Evolutionary conservation across 2,888 invertebrate genomes (phyloP).

Genomic region (Megastigmus dorsalis): DNA sequence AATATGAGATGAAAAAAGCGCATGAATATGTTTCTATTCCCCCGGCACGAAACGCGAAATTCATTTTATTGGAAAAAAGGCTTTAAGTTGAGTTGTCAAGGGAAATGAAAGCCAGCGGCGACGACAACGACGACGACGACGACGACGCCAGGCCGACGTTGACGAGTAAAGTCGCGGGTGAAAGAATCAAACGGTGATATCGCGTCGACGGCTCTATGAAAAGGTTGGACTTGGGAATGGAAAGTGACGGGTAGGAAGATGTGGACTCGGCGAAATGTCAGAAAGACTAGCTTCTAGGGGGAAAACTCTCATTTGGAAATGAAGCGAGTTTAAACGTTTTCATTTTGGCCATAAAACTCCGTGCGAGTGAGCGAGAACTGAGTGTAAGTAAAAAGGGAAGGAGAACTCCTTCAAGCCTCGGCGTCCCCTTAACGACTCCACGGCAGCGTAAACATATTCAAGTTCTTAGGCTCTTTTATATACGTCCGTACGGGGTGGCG

Average conservation of each 20-base stretch:
- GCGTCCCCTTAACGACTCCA: conserved; percentile 28
- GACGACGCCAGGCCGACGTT: conserved; percentile 10
- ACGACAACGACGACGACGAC: conserved; percentile 8
- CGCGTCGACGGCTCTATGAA: conserved; percentile 27
- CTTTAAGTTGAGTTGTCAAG: conserved; percentile 38
- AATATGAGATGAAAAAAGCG: too few species aligned
- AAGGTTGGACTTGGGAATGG: background rate
- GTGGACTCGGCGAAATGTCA: background rate
- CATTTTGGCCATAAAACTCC: conserved; percentile 39
- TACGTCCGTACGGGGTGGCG: background rate
- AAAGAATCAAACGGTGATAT: conserved; percentile 39
- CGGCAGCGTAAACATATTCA: conserved; percentile 46
- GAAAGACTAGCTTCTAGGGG: background rate
- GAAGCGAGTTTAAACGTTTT: conserved; percentile 47
- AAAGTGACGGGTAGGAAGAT: background rate
- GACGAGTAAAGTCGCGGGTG: conserved; percentile 24
- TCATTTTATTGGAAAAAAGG: conserved; percentile 28
- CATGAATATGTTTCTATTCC: too few species aligned
- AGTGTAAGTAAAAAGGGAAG: background rate
- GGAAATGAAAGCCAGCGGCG: conserved; percentile 35
- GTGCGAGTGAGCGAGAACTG: background rate
- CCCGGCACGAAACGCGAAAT: conserved; percentile 15
- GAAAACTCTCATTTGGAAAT: conserved; percentile 37
- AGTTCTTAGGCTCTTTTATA: conserved; percentile 34
- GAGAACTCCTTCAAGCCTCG: background rate